A percentile compares a stretch with the other conserved stretches of the same genome.
phyloP scores from a whole-genome alignment of 2,113 vertebrate species.

The Pristiophorus japonicus region DNA sequence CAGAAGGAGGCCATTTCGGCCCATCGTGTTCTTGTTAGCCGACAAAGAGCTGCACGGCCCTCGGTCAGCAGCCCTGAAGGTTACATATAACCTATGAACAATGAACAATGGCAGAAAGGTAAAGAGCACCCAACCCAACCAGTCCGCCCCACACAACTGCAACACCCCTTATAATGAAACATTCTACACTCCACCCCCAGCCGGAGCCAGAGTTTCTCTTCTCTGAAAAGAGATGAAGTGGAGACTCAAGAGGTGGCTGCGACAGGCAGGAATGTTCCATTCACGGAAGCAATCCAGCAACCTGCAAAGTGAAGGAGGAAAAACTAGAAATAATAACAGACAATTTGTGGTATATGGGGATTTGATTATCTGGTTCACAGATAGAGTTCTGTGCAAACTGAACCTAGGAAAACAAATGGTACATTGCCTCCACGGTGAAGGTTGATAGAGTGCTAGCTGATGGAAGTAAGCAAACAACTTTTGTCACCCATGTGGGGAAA shows the following conservation, averaged over 20 bases:
- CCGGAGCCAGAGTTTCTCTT: no score
- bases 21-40: no score
- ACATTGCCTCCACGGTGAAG: not conserved
- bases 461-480: not conserved
- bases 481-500: not conserved
- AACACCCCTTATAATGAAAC: no score
- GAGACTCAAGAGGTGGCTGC: not conserved
- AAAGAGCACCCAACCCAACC: no score
- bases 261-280: not conserved
- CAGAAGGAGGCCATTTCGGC: no score
- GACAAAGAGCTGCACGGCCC: no score
- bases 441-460: not conserved
- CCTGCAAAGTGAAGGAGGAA: not conserved
- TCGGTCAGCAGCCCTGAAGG: no score
- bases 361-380: not conserved
- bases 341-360: not conserved
- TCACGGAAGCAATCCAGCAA: not conserved
- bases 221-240: not conserved
- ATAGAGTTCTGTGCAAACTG: not conserved
- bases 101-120: no score
- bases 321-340: not conserved
- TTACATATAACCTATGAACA: no score
- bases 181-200: no score
- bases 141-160: no score
- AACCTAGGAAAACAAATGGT: not conserved